Percentiles rank a stretch among this genome's conserved stretches.
These are phyloP conservation scores for Melangyna quadrimaculata DNA, from an alignment of 2,888 invertebrate genomes.

Conservation along the genomic window DNA sequence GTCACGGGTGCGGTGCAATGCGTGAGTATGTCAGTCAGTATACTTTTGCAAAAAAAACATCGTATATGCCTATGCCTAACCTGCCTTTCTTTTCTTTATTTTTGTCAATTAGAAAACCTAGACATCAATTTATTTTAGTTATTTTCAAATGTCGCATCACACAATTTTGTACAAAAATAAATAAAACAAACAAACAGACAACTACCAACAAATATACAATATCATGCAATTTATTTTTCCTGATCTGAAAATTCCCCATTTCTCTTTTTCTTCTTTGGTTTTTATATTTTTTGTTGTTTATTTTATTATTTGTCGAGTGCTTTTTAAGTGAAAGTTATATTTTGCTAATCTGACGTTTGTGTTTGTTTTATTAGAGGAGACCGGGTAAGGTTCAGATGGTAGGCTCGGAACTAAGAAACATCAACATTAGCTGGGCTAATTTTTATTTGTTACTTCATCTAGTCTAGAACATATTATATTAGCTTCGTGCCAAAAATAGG, in stretches of 20 bases:
- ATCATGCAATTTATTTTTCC: conserved; percentile 23
- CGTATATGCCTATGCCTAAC: conserved; percentile 14
- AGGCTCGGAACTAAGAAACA: too few species aligned
- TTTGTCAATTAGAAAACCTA: conserved; percentile 43
- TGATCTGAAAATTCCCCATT: conserved; percentile 43
- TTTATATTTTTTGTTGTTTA: background rate
- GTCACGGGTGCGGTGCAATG: conserved; percentile 5
- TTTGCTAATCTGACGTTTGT: conserved; percentile 3
- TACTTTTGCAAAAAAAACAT: background rate
- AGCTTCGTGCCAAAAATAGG: too few species aligned
- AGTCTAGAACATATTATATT: too few species aligned
- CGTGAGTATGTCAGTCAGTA: conserved; percentile 22
- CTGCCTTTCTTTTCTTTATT: conserved; percentile 13
- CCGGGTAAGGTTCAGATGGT: background rate
- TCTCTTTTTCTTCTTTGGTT: conserved; percentile 30
- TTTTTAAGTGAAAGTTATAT: conserved; percentile 63
- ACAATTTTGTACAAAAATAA: background rate
- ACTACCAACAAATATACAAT: background rate
- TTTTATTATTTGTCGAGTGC: conserved; percentile 14
- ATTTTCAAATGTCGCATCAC: conserved; percentile 61
- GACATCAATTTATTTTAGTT: conserved; percentile 57
- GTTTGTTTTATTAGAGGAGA: background rate
- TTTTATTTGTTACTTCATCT: too few species aligned
- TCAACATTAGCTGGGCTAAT: too few species aligned
- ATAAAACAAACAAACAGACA: background rate